These are phyloP conservation scores for Muscidifurax raptorellus DNA, from an alignment of 1,140 invertebrate species.

Conservation along the genomic window DNA sequence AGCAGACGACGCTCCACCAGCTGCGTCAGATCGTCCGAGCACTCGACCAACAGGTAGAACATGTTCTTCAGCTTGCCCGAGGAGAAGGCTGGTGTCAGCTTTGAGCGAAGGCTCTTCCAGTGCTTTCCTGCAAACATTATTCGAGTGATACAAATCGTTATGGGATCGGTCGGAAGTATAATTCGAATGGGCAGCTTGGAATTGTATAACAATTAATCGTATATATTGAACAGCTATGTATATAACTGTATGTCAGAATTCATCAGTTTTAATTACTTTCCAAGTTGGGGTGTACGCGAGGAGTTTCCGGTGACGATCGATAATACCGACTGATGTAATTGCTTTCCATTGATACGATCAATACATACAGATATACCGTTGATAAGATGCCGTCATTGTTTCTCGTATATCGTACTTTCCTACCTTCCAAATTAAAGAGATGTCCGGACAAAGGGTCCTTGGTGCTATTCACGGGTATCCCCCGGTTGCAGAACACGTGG, in stretches of 20 bases:
- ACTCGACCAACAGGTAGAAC: conserved; percentile 75
- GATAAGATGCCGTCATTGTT: too few species aligned
- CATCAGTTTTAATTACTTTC: background rate
- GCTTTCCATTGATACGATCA: too few species aligned
- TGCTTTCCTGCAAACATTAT: conserved; percentile 42
- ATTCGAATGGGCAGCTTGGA: too few species aligned
- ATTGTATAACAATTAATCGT: too few species aligned
- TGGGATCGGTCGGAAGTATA: too few species aligned
- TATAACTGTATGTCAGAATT: background rate
- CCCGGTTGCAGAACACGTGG: conserved; percentile 72
- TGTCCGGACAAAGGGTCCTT: conserved; percentile 66
- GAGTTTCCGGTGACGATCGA: background rate
- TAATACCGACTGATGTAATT: background rate
- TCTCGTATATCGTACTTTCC: background rate
- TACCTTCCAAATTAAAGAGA: conserved; percentile 72
- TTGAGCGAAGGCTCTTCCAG: conserved; percentile 76
- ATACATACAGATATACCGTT: too few species aligned
- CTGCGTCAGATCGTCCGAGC: conserved; percentile 60
- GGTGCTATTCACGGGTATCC: conserved; percentile 64
- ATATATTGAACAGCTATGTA: too few species aligned
- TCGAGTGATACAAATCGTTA: too few species aligned
- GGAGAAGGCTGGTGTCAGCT: conserved; percentile 76
- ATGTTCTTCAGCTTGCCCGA: conserved; percentile 76
- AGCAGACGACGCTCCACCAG: conserved; percentile 51
- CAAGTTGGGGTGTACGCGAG: background rate